Percentiles rank a stretch among this genome's conserved stretches.
These are phyloP conservation scores for Pagrus major DNA, from an alignment of 2,113 vertebrate species.

Conservation along the genomic window DNA sequence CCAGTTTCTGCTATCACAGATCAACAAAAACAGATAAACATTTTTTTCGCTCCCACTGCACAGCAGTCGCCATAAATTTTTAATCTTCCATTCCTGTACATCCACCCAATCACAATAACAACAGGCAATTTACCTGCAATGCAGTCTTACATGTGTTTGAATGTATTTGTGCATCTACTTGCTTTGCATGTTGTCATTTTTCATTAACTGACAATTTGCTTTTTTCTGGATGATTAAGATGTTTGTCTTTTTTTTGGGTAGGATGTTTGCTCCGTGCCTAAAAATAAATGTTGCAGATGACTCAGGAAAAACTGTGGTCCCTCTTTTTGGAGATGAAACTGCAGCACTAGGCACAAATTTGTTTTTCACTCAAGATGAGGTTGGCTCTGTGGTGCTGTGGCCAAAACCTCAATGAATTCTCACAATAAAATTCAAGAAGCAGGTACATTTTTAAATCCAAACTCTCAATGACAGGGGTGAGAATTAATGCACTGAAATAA, in stretches of 20 bases:
- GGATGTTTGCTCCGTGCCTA: slow-evolving; percentile 17
- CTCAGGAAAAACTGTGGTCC: slow-evolving; percentile 18
- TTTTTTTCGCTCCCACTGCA: neutral
- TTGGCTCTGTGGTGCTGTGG: neutral
- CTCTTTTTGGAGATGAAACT: slow-evolving; percentile 17
- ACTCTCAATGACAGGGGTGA: neutral
- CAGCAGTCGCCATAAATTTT: slow-evolving; percentile 10
- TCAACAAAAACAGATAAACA: neutral
- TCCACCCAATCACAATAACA: neutral
- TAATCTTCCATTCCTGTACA: neutral
- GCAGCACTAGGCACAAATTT: slow-evolving; percentile 18
- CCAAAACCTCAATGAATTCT: neutral
- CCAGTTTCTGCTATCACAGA: slow-evolving; percentile 1
- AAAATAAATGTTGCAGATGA: slow-evolving; percentile 42
- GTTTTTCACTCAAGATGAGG: slow-evolving; percentile 1
- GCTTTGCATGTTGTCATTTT: neutral
- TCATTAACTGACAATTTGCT: neutral
- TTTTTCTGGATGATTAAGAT: slow-evolving; percentile 12
- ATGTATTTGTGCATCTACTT: neutral
- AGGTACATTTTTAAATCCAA: too few relatives aligned
- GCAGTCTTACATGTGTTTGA: neutral
- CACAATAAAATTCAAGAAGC: neutral
- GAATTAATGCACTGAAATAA: neutral
- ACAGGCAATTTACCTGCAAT: neutral
- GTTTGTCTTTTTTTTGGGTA: slow-evolving; percentile 19